A percentile compares a stretch with the other conserved stretches of the same genome.
Conservation (phyloP, 2,797 vertebrate genomes). For the Hyperoplus immaculatus region DNA sequence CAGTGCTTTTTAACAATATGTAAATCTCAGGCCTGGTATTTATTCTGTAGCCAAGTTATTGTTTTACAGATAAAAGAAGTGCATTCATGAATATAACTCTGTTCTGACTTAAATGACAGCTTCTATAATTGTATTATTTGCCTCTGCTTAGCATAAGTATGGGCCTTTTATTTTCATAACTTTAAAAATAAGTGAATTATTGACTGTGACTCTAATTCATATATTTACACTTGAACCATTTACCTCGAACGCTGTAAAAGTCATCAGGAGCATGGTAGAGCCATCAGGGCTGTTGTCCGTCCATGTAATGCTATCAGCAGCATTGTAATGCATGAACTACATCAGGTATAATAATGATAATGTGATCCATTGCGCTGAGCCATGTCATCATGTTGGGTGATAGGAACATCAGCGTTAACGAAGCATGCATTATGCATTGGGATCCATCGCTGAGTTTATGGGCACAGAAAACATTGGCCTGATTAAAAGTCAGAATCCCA, state of each 20-base stretch:
- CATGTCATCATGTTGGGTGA: slow-evolving; percentile 52
- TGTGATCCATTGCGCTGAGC: slow-evolving; percentile 59
- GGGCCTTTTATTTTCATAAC: neutral
- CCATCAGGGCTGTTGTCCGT: slow-evolving; percentile 20
- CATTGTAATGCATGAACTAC: slow-evolving; percentile 39
- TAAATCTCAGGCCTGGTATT: neutral
- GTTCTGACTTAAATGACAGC: neutral
- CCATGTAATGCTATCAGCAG: slow-evolving; percentile 28
- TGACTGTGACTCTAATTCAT: neutral
- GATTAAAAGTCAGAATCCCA: slow-evolving; percentile 77
- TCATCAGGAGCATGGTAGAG: slow-evolving; percentile 16
- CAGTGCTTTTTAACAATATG: neutral
- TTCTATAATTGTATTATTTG: neutral
- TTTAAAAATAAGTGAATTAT: neutral
- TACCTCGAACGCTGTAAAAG: slow-evolving; percentile 20
- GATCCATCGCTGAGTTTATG: slow-evolving; percentile 61
- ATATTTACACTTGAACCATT: slow-evolving; percentile 1
- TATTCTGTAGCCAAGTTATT: neutral
- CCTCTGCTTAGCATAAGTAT: neutral
- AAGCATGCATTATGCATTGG: slow-evolving; percentile 73
- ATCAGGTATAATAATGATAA: slow-evolving; percentile 37
- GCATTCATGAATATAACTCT: neutral
- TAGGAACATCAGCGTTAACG: slow-evolving; percentile 57
- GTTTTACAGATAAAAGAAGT: neutral
- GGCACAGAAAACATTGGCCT: slow-evolving; percentile 65